Base-by-base conservation (phyloP, 2,797 vertebrate genomes). In the Danio kyathit region DNA sequence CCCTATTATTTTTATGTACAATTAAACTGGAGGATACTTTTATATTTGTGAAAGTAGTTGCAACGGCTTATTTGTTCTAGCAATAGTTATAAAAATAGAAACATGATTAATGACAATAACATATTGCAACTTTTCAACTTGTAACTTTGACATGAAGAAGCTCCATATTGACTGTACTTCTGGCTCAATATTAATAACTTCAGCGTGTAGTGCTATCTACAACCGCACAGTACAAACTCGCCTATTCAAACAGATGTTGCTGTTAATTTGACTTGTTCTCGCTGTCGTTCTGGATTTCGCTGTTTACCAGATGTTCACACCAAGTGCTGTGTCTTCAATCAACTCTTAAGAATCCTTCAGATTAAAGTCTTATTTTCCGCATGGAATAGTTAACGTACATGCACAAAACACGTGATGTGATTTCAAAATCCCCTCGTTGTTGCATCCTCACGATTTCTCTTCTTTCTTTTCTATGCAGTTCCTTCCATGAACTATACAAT, bases 301-400 rank as follows among this genome's bases (percentile, higher is more conserved):
- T 6, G 38, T 71, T 63, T 21, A 43, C 67, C 67, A 63, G 67
- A 71, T 79, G 66, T 63, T 71, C 57, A 79, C 57, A 29, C n/a
- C 11, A 77, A 29, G 11, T 54, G 40, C 29, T 16, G 21, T 3
- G 29, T 70, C 48, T 61, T 63, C 46, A 79, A 71, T 72, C 60
- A 61, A 63, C 67, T 6, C 57, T 9, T 44, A 51, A 79, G 12
- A 21, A 61, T 69, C 12, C 16, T 63, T 71, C 61, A 56, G 12
- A 65, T 56, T 56, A 60, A 4, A 71, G 56, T 16, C 8, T 4
- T 70, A 5, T 52, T 70, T 67, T n/a, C n/a, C 8, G 29, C 19
- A 48, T 10, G 0, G 7, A 10, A 48, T 16, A 2, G 21, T 64
- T 51, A 74, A 60, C 6, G 3, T 43, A 79, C 7, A 66, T 44